Percentiles rank a stretch among this genome's conserved stretches.
Evolutionary conservation across 2,888 invertebrate species (phyloP).

Genomic region (Scaptomyza parva): DNA sequence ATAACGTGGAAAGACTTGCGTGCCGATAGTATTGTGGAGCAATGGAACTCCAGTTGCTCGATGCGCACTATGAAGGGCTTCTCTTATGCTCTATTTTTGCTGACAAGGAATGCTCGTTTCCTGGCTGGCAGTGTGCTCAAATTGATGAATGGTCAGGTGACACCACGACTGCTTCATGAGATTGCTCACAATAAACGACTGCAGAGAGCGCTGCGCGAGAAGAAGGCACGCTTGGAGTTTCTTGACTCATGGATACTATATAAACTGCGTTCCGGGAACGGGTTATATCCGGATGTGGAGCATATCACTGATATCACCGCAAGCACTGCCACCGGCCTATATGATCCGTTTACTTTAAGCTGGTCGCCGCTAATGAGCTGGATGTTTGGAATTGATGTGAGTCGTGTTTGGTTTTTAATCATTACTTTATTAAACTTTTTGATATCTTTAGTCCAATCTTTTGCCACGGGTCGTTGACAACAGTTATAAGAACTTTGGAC

Average conservation of each 20-base stretch:
- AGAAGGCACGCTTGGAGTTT: slow-evolving; percentile 92
- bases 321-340: slow-evolving; percentile 96
- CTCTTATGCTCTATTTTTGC: slow-evolving; percentile 88
- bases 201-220: slow-evolving; percentile 87
- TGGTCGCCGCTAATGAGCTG: slow-evolving; percentile 91
- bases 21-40: slow-evolving; percentile 89
- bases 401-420: slow-evolving; percentile 11
- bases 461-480: slow-evolving; percentile 93
- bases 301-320: slow-evolving; percentile 96
- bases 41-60: slow-evolving; percentile 91
- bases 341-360: slow-evolving; percentile 94
- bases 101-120: slow-evolving; percentile 93
- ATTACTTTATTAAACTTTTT: not conserved
- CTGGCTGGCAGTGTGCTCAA: slow-evolving; percentile 93
- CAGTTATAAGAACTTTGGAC: slow-evolving; percentile 89
- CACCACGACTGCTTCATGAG: slow-evolving; percentile 91
- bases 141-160: slow-evolving; percentile 93
- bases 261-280: slow-evolving; percentile 87
- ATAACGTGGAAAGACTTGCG: slow-evolving; percentile 96
- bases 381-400: slow-evolving; percentile 88
- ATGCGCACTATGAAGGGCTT: slow-evolving; percentile 86
- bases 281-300: slow-evolving; percentile 65
- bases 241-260: slow-evolving; percentile 97
- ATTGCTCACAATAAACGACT: slow-evolving; percentile 90
- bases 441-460: slow-evolving; percentile 87